Evolutionary conservation across 2,113 vertebrate species (phyloP).

Genomic region (Mionectes macconnelli): DNA sequence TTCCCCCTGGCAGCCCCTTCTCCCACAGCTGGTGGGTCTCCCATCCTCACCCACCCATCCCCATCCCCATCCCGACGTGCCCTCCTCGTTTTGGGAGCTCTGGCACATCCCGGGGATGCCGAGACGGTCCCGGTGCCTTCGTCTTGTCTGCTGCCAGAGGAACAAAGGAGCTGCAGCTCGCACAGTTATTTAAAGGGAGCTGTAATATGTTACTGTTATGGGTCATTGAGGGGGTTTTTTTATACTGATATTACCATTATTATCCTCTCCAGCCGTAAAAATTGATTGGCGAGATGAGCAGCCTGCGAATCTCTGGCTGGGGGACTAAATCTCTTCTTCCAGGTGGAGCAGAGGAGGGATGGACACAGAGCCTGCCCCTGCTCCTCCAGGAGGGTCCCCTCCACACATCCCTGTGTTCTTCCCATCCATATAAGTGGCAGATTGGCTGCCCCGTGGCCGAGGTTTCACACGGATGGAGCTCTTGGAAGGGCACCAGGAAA

Average conservation of each 20-base stretch:
- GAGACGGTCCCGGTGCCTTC: background rate
- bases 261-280: conserved; percentile 74
- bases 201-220: conserved; percentile 74
- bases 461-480: accelerated
- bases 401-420: background rate
- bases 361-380: background rate
- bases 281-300: conserved; percentile 72
- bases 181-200: conserved; percentile 67
- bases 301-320: conserved; percentile 26
- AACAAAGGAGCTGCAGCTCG: conserved; percentile 36
- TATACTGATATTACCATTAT: conserved; percentile 72
- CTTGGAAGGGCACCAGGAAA: background rate
- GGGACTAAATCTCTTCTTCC: conserved; percentile 36
- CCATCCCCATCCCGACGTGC: background rate
- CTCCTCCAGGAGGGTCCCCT: background rate
- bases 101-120: background rate
- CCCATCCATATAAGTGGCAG: background rate
- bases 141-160: conserved; percentile 51
- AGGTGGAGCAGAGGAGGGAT: background rate
- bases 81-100: background rate
- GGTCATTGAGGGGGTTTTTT: conserved; percentile 67
- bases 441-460: background rate
- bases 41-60: background rate
- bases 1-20: background rate
- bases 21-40: background rate